Conservation (phyloP, 2,797 vertebrate genomes). For the Telmatherina bonti region DNA sequence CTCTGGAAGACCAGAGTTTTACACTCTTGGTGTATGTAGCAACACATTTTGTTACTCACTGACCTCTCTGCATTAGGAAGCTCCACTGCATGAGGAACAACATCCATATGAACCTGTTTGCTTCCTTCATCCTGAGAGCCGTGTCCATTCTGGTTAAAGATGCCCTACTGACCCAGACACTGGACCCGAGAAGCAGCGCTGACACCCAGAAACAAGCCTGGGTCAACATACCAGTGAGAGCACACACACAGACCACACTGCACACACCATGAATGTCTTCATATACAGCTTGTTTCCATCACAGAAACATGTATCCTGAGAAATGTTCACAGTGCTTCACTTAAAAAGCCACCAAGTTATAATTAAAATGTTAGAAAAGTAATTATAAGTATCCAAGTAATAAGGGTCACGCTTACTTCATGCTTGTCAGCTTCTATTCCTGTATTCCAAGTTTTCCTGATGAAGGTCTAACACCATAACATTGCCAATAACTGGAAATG, state of each 20-base stretch:
- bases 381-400: too few relatives aligned
- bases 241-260: conserved; percentile 1
- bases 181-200: conserved; percentile 52
- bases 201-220: conserved; percentile 54
- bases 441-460: too few relatives aligned
- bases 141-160: conserved; percentile 88
- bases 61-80: conserved; percentile 76
- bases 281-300: neutral
- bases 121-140: conserved; percentile 89
- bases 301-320: neutral
- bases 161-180: conserved; percentile 76
- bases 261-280: neutral
- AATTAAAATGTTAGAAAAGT: neutral
- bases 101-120: conserved; percentile 94
- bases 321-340: neutral
- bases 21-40: too few relatives aligned
- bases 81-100: conserved; percentile 92
- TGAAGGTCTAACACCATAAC: too few relatives aligned
- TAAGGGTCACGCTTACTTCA: too few relatives aligned
- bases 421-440: neutral
- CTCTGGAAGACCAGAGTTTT: too few relatives aligned
- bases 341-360: neutral
- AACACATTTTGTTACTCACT: neutral
- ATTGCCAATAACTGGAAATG: too few relatives aligned
- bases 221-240: conserved; percentile 70